phyloP scores from a whole-genome alignment of 30 jellyfish, hydroid and myxozoan species.

The Catostylus mosaicus region DNA sequence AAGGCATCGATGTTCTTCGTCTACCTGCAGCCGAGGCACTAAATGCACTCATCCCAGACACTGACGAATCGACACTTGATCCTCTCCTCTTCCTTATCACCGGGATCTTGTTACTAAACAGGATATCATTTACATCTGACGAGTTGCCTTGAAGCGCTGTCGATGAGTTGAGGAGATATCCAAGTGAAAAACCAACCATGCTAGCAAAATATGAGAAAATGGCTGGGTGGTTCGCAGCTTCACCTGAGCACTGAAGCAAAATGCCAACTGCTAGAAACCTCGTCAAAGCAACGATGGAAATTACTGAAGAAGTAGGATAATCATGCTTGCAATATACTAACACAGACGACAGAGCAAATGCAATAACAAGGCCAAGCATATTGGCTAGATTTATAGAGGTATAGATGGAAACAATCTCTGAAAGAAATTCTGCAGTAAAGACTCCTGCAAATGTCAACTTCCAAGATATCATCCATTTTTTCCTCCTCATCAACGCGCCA shows the following conservation, averaged over 20 bases:
- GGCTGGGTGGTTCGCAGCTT: constrained; percentile 19
- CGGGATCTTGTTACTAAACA: constrained; percentile 65
- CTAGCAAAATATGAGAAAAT: constrained; percentile 34
- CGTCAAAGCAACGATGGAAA: constrained; percentile 20
- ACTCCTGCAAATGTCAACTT: constrained; percentile 9
- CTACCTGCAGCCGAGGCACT: constrained; percentile 60
- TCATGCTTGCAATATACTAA: not conserved
- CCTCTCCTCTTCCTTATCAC: constrained; percentile 83
- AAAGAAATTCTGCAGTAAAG: constrained; percentile 22
- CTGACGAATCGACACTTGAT: constrained; percentile 75
- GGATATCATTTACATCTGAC: constrained; percentile 27
- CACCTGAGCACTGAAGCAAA: constrained; percentile 10
- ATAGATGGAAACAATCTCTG: constrained; percentile 22
- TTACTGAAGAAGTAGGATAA: constrained; percentile 7
- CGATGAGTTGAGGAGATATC: constrained; percentile 46
- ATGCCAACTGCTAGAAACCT: constrained; percentile 41
- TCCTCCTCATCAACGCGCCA: constrained; percentile 34
- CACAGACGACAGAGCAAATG: not conserved
- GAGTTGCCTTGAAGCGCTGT: constrained; percentile 1
- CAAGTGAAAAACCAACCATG: constrained; percentile 42
- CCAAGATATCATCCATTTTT: constrained; percentile 42
- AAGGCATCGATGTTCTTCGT: constrained; percentile 89
- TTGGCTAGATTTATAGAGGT: constrained; percentile 21
- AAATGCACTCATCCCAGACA: constrained; percentile 49
- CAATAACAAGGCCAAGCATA: constrained; percentile 22